Conservation (phyloP, 2,113 vertebrate genomes). For the Calyptomena viridis region DNA sequence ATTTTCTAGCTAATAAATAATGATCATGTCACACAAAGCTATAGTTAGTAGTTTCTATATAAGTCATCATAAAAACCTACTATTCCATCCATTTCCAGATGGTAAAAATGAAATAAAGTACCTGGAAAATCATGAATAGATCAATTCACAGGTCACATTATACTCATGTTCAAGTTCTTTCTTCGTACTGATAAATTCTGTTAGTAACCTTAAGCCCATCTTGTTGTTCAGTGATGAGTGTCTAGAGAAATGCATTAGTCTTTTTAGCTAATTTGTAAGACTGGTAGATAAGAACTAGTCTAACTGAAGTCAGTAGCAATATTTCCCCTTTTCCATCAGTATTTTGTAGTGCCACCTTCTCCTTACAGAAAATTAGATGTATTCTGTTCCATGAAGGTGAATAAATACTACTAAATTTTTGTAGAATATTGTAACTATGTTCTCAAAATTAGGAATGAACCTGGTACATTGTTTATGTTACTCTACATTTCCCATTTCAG, state of each 20-base stretch:
- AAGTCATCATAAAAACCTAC: background rate
- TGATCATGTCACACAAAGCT: background rate
- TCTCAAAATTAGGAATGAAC: background rate
- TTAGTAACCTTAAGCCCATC: background rate
- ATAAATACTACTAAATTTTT: background rate
- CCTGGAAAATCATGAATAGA: background rate
- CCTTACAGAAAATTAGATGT: background rate
- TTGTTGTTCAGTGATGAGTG: background rate
- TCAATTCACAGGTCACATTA: background rate
- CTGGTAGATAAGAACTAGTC: background rate
- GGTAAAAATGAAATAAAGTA: background rate
- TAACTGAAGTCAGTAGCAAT: background rate
- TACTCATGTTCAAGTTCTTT: background rate
- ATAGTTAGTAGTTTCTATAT: background rate
- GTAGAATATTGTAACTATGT: background rate
- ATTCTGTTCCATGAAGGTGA: background rate
- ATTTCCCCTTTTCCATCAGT: background rate
- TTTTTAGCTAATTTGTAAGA: background rate
- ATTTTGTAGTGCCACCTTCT: background rate
- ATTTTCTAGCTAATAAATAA: conserved; percentile 23
- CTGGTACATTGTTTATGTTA: background rate
- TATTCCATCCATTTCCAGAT: background rate
- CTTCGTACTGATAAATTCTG: background rate
- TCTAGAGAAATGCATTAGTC: background rate
- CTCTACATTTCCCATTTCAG: background rate